phyloP scores from a whole-genome alignment of 2,113 vertebrate species.

The Aleadryas rufinucha region DNA sequence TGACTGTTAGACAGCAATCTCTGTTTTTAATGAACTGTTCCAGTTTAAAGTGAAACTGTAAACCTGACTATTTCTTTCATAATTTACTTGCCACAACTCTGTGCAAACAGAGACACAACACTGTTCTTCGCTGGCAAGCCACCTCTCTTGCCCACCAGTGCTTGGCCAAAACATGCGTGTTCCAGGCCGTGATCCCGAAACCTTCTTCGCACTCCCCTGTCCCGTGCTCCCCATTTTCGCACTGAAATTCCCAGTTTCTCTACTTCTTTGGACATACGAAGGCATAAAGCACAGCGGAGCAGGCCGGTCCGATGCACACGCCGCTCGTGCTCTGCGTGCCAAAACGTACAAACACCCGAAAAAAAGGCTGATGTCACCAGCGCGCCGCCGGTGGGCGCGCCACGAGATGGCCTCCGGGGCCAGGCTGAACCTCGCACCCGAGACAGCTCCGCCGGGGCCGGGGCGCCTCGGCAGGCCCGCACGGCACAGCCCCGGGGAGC shows the following conservation, averaged over 20 bases:
- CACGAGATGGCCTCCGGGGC: fast-evolving
- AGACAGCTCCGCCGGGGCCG: fast-evolving
- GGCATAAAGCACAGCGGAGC: fast-evolving
- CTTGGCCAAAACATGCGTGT: fast-evolving
- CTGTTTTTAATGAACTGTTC: background rate
- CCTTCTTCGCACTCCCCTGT: background rate
- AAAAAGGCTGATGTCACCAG: background rate
- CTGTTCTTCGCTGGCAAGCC: fast-evolving
- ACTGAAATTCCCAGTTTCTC: background rate
- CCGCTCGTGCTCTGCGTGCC: fast-evolving
- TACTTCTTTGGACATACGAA: fast-evolving
- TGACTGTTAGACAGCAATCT: background rate
- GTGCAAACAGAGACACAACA: background rate
- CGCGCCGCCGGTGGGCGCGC: fast-evolving
- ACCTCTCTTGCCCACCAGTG: background rate
- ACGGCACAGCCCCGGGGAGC: fast-evolving
- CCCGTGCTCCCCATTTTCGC: background rate
- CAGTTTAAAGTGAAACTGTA: background rate
- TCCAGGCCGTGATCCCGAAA: fast-evolving
- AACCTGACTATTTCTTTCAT: background rate
- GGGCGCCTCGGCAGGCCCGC: no score
- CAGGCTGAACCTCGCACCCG: background rate
- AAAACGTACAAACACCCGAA: fast-evolving
- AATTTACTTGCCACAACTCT: background rate
- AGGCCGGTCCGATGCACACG: fast-evolving